Evolutionary conservation across 1,140 invertebrate species (phyloP), one percentile per base, ranked within the genome.

Genomic region (Philaenus spumarius): DNA sequence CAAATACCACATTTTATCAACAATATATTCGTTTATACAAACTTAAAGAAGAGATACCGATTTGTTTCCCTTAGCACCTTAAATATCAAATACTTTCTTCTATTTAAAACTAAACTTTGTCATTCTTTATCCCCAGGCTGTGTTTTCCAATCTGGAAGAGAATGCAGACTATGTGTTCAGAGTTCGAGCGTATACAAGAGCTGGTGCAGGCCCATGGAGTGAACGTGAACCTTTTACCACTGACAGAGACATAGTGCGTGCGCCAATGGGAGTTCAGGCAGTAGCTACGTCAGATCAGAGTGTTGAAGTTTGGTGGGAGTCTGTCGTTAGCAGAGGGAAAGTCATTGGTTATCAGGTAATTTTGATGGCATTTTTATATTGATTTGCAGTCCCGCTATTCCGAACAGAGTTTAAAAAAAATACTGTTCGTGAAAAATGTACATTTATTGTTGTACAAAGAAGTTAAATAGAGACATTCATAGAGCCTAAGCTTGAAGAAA

Each of bases 231-330:
- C 84, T 11, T 82, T 95, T 45, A 79, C 86, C 58, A 97, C 95
- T 6, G 93, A 91, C 63, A 80, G 87, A 45, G 92, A 95, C 66
- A 92, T 95, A 69, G 91, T 85, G 58, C 82, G 85, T 68, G 84
- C 95, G 40, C 95, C 95, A 0, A 90, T 93, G 81, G 85, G 86
- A 46, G 88, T 98, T 0, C 85, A 89, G 71, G 92, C 91, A 1
- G 90, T 95, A 11, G 93, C 93, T 0, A 95, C 92, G 0, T 93
- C 90, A 1, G 91, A 95, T 62, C 88, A 89, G 7, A 90, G 88
- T 43, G 89, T 95, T 0, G 90, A 95, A 75, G 88, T 97, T 1
- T 96, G 93, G 87, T 96, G 95, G 95, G 91, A 97, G 69, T 81
- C 89, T 1, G 90, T 95, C n/a, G 89, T 90, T 14, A 86, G 86